Evolutionary conservation across 2,888 invertebrate species (phyloP), one percentile per base, ranked within the genome.

Genomic region (Chrysolina americana): DNA sequence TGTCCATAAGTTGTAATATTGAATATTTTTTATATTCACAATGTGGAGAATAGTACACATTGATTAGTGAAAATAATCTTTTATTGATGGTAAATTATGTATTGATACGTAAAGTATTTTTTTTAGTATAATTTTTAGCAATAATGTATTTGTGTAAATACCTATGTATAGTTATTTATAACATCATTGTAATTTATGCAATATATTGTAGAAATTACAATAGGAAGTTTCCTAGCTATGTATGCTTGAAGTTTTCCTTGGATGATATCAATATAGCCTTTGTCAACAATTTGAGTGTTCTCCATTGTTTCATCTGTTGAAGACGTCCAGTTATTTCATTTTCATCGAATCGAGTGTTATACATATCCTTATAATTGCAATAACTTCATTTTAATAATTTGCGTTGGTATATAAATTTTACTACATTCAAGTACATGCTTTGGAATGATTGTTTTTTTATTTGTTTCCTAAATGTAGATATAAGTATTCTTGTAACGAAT

Each of bases 151-250:
- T 84, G 81, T 88, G 87, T 88, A 88, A 86, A 88, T 88, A 88
- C 87, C 87, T 87, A 87, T 88, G 87, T 88, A 87, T 86, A 87
- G 87, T 86, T 87, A 87, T 85, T 86, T 86, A 85, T 86, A 86
- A 85, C 79, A 80, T 79, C 76, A 78, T 80, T 82, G 83, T 84
- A 83, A 83, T 84, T 81, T 81, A 81, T 80, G 82, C 81, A 78
- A 76, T 71, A 72, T 78, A 78, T 77, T 81, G 83, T 84, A 84
- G 82, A 80, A 79, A 79, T 78, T 81, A 78, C 80, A 80, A 73
- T 79, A 78, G 70, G 53, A 76, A 69, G 75, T 79, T 76, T 74
- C 71, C 75, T 76, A 79, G 81, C 78, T 81, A 79, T 79, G 81
- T 81, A 80, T 79, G 81, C 81, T 82, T 81, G 74, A 76, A 74